A percentile compares a stretch with the other conserved stretches of the same genome.
These are phyloP conservation scores for Pandemis heparana DNA, from an alignment of 2,888 invertebrate genomes.

Conservation along the genomic window DNA sequence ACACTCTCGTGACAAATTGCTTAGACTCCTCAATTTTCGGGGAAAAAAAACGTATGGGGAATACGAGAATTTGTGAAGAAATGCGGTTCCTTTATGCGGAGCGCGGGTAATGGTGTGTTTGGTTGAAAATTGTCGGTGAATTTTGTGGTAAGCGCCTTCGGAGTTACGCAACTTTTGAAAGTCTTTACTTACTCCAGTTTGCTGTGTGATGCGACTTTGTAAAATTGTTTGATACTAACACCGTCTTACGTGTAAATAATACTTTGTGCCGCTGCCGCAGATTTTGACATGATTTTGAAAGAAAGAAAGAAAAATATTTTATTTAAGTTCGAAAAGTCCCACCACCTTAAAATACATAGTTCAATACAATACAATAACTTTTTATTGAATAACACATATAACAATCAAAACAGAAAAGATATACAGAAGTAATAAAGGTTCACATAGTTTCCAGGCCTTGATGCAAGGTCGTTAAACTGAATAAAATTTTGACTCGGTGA, in stretches of 20 bases:
- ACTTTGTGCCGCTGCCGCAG: neutral
- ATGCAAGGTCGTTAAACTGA: neutral
- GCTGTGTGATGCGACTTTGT: neutral
- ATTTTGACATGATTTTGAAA: neutral
- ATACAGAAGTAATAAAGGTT: too few species aligned
- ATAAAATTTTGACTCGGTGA: too few species aligned
- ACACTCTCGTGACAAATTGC: constrained; percentile 54
- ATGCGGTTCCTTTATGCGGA: constrained; percentile 22
- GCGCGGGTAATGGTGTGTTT: constrained; percentile 26
- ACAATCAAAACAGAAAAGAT: too few species aligned
- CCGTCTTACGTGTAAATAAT: constrained; percentile 1
- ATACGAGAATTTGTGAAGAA: constrained; percentile 31
- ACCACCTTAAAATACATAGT: too few species aligned
- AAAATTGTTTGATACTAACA: neutral
- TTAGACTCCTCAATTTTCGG: constrained; percentile 48
- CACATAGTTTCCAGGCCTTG: neutral
- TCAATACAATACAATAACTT: too few species aligned
- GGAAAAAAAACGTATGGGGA: constrained; percentile 44
- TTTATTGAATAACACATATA: too few species aligned
- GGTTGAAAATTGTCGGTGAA: constrained; percentile 7
- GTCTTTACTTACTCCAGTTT: neutral
- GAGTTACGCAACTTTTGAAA: constrained; percentile 12
- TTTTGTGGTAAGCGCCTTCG: constrained; percentile 3
- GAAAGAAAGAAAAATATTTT: too few species aligned
- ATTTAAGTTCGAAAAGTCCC: too few species aligned